A percentile compares a stretch with the other conserved stretches of the same genome.
phyloP scores from a whole-genome alignment of 2,888 invertebrate species.

The Nymphalis polychloros region DNA sequence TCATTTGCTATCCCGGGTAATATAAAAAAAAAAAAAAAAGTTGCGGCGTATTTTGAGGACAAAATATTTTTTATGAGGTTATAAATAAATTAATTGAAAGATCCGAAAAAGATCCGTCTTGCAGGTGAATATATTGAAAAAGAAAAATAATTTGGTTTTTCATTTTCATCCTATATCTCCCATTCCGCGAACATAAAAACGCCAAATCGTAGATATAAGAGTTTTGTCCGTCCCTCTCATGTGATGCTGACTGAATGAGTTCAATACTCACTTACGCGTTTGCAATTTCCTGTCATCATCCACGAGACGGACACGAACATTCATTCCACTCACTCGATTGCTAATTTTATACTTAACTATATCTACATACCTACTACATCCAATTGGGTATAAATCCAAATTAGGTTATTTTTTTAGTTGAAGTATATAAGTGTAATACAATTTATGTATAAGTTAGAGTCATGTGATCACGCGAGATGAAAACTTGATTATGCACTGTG shows the following conservation, averaged over 20 bases:
- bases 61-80: not conserved
- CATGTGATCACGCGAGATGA: too few relatives aligned
- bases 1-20: too few relatives aligned
- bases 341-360: constrained; percentile 21
- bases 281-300: constrained; percentile 59
- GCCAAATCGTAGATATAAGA: not conserved
- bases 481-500: too few relatives aligned
- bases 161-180: too few relatives aligned
- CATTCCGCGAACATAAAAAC: too few relatives aligned
- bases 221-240: not conserved
- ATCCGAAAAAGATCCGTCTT: not conserved
- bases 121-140: constrained; percentile 1
- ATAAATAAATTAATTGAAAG: not conserved
- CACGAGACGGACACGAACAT: constrained; percentile 17
- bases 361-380: not conserved
- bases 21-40: too few relatives aligned
- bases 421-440: too few relatives aligned
- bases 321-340: constrained; percentile 22
- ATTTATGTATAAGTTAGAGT: too few relatives aligned
- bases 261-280: constrained; percentile 45
- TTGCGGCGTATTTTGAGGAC: not conserved
- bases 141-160: too few relatives aligned
- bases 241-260: constrained; percentile 24
- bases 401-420: too few relatives aligned
- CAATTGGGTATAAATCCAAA: too few relatives aligned